phyloP scores from a whole-genome alignment of 2,797 vertebrate species.

The Cossypha heuglini region DNA sequence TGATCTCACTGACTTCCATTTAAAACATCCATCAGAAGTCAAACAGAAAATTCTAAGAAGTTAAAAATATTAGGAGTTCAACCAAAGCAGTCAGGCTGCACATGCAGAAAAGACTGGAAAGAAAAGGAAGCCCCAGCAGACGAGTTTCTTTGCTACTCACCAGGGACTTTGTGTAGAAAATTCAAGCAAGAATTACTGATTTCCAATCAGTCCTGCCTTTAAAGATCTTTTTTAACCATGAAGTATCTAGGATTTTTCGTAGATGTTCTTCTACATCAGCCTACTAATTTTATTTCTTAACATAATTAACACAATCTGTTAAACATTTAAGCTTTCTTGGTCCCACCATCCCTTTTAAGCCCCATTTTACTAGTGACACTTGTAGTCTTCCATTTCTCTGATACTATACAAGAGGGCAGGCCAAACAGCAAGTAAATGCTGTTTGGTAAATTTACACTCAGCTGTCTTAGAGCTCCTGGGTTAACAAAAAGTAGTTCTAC shows the following conservation, averaged over 20 bases:
- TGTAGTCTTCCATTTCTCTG: background rate
- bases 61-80: background rate
- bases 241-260: background rate
- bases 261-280: background rate
- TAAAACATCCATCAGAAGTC: background rate
- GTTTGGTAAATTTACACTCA: background rate
- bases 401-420: accelerated
- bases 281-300: background rate
- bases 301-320: background rate
- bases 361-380: background rate
- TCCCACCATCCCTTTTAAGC: background rate
- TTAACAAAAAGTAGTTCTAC: background rate
- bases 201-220: background rate
- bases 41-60: background rate
- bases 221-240: background rate
- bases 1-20: background rate
- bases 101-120: background rate
- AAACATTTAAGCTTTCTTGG: background rate
- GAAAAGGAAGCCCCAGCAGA: background rate
- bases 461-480: background rate
- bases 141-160: background rate
- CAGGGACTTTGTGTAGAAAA: background rate
- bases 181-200: background rate
- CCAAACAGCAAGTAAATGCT: background rate
- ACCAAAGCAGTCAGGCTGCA: background rate